A percentile compares a stretch with the other conserved stretches of the same genome.
Conservation (phyloP, 2,113 vertebrate genomes). For the Sinocyclocheilus anshuiensis region DNA sequence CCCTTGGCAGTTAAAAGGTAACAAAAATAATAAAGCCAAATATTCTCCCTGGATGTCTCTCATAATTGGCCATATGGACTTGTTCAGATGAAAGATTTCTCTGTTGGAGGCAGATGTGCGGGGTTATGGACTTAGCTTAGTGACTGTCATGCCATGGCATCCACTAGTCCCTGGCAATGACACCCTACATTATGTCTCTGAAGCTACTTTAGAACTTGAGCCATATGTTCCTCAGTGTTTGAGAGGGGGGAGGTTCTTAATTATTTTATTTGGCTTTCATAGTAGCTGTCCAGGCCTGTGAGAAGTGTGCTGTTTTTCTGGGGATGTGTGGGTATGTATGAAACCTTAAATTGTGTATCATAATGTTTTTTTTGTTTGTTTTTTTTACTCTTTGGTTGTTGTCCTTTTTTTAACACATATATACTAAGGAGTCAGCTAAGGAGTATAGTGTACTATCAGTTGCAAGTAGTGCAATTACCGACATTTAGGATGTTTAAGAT, state of each 20-base stretch:
- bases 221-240: conserved; percentile 50
- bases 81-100: conserved; percentile 71
- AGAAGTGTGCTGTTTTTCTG: background rate
- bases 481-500: background rate
- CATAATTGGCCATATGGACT: conserved; percentile 79
- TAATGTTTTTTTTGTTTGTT: too few species aligned
- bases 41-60: conserved; percentile 71
- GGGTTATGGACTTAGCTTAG: conserved; percentile 66
- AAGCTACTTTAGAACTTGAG: conserved; percentile 47
- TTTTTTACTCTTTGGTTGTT: background rate
- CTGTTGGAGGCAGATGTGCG: conserved; percentile 71
- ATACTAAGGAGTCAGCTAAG: background rate
- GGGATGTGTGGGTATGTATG: background rate
- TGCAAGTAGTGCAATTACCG: background rate
- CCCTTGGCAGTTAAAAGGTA: conserved; percentile 62
- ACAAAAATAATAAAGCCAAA: conserved; percentile 70
- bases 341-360: background rate
- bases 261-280: conserved; percentile 37
- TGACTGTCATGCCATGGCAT: conserved; percentile 65
- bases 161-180: conserved; percentile 57
- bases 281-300: background rate
- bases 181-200: conserved; percentile 51
- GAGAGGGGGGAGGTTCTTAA: conserved; percentile 27
- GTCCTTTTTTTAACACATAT: background rate
- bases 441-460: background rate